phyloP scores from a whole-genome alignment of 2,797 vertebrate genomes.

The Syngnathus rostellatus region DNA sequence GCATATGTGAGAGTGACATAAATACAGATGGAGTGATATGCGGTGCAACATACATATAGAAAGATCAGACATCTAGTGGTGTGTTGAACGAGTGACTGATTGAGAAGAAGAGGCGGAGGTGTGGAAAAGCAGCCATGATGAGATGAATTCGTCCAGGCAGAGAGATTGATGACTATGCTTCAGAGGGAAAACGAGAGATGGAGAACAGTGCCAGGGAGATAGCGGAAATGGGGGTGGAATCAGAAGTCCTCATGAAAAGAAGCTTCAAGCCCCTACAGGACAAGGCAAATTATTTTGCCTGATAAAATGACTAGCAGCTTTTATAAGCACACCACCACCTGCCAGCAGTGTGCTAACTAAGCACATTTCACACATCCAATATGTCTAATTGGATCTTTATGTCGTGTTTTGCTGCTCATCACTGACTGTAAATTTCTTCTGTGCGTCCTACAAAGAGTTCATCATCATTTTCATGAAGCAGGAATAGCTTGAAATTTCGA shows the following conservation, averaged over 20 bases:
- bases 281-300: constrained; percentile 21
- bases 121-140: constrained; percentile 56
- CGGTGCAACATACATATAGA: constrained; percentile 47
- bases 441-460: constrained; percentile 13
- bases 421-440: constrained; percentile 17
- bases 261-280: constrained; percentile 17
- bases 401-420: constrained; percentile 14
- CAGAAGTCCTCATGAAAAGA: constrained; percentile 51
- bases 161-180: constrained; percentile 62
- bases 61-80: constrained; percentile 40
- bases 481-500: constrained; percentile 41
- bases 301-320: constrained; percentile 32
- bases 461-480: constrained; percentile 31
- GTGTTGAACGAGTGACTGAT: constrained; percentile 43
- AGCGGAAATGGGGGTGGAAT: constrained; percentile 6
- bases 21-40: constrained; percentile 14
- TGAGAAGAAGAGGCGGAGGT: constrained; percentile 41
- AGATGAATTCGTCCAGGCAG: constrained; percentile 56
- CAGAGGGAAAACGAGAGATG: constrained; percentile 17
- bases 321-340: constrained; percentile 33
- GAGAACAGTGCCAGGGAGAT: constrained; percentile 26
- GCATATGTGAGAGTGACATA: constrained; percentile 2
- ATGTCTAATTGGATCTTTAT: constrained; percentile 47
- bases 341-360: background rate
- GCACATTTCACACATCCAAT: constrained; percentile 1